Conservation (phyloP, 2,113 vertebrate species). For the Origma solitaria region DNA sequence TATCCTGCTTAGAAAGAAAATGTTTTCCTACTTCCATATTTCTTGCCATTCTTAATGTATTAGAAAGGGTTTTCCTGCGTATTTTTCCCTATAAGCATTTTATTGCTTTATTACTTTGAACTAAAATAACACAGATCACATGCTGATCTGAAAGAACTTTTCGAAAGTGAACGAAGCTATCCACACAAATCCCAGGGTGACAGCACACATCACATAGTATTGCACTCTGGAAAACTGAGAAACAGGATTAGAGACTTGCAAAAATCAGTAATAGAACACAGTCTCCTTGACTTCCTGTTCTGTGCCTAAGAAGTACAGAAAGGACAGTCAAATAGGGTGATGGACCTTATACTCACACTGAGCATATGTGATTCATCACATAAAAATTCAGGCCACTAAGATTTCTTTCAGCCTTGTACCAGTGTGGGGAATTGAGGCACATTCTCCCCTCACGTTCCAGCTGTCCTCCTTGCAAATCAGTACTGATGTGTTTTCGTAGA, state of each 20-base stretch:
- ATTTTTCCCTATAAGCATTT: not conserved
- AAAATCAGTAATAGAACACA: not conserved
- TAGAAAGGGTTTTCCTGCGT: not conserved
- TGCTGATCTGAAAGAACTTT: not conserved
- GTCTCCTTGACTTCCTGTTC: not conserved
- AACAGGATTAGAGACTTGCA: not conserved
- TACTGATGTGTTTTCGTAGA: not conserved
- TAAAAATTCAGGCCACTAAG: not conserved
- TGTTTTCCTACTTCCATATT: not conserved
- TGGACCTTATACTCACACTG: not conserved
- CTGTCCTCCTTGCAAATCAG: not conserved
- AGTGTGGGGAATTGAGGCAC: not conserved
- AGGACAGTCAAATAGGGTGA: not conserved
- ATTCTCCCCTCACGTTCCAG: not conserved
- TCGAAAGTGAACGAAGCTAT: not conserved
- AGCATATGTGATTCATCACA: not conserved
- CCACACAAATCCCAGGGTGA: not conserved
- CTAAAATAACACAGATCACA: not conserved
- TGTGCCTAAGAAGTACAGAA: not conserved
- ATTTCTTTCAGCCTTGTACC: not conserved
- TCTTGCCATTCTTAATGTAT: not conserved
- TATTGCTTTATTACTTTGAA: not conserved
- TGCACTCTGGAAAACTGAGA: not conserved
- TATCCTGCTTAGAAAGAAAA: slow-evolving; percentile 23
- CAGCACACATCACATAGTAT: not conserved